Evolutionary conservation across 2,888 invertebrate species (phyloP).

Genomic region (Crematogaster levior): DNA sequence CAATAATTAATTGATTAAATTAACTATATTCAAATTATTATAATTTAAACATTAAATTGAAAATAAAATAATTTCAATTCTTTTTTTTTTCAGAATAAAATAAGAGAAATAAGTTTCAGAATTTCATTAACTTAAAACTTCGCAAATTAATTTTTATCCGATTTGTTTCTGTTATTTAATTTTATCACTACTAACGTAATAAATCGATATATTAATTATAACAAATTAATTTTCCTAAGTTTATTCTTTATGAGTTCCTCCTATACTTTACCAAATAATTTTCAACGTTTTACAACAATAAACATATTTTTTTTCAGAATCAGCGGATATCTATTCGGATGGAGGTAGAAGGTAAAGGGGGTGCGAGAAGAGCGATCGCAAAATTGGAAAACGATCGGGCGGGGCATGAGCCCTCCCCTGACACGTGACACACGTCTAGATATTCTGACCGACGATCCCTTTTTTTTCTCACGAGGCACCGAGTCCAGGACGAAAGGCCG

Average conservation of each 20-base stretch:
- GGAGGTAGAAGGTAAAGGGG: not conserved
- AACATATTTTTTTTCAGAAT: not conserved
- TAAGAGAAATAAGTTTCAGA: not conserved
- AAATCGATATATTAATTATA: not conserved
- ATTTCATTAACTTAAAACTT: not conserved
- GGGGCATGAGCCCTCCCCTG: conserved; percentile 50
- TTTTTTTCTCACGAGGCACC: conserved; percentile 79
- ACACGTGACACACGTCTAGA: conserved; percentile 63
- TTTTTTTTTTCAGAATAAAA: not conserved
- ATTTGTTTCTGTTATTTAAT: not conserved
- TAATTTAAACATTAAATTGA: no score
- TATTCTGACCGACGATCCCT: conserved; percentile 61
- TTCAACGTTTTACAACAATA: not conserved
- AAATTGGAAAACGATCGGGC: conserved; percentile 59
- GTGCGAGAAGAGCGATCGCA: conserved; percentile 25
- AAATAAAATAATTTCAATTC: not conserved
- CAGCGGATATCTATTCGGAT: not conserved
- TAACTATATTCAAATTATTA: no score
- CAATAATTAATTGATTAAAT: no score
- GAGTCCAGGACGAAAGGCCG: conserved; percentile 68
- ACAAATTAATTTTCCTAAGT: not conserved
- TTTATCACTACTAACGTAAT: not conserved
- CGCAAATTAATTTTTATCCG: not conserved
- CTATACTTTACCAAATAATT: not conserved
- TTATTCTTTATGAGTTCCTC: not conserved